Conservation (phyloP, 2,113 vertebrate species). For the Semicossyphus pulcher region DNA sequence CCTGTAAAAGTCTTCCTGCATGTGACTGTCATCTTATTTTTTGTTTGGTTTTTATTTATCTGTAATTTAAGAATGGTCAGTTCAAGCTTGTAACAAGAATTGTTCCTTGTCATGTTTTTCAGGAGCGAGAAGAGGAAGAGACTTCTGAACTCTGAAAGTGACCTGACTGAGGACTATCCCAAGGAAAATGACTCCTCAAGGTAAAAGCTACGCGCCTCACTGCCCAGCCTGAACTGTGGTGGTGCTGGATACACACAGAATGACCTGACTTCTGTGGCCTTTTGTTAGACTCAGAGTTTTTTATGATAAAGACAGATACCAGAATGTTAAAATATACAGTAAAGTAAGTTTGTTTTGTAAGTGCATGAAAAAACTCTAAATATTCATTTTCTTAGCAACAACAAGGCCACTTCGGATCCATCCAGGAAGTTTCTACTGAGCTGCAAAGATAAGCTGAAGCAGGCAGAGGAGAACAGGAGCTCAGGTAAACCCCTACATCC, state of each 20-base stretch:
- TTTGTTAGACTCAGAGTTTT: not conserved
- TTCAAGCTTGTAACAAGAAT: not conserved
- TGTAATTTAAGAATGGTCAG: not conserved
- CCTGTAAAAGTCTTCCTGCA: not conserved
- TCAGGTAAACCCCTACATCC: constrained; percentile 81
- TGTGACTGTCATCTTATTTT: not conserved
- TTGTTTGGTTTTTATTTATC: not conserved
- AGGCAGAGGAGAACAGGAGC: constrained; percentile 89
- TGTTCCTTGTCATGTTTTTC: constrained; percentile 14
- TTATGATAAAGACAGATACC: not conserved
- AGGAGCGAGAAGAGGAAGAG: constrained; percentile 95
- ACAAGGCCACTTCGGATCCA: constrained; percentile 91
- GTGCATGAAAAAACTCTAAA: not conserved
- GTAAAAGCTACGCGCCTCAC: constrained; percentile 67
- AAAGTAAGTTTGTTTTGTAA: not conserved
- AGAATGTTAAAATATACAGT: not conserved
- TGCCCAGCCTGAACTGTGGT: not conserved
- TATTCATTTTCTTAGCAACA: constrained; percentile 86
- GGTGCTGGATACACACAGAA: not conserved
- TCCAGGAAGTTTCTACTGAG: constrained; percentile 91
- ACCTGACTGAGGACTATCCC: constrained; percentile 95
- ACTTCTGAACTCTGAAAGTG: constrained; percentile 85
- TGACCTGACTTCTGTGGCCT: not conserved
- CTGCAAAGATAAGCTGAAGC: constrained; percentile 95
- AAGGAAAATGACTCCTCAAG: constrained; percentile 99